Evolutionary conservation across 2,797 vertebrate species (phyloP).

Genomic region (Tiaroga cobitis): DNA sequence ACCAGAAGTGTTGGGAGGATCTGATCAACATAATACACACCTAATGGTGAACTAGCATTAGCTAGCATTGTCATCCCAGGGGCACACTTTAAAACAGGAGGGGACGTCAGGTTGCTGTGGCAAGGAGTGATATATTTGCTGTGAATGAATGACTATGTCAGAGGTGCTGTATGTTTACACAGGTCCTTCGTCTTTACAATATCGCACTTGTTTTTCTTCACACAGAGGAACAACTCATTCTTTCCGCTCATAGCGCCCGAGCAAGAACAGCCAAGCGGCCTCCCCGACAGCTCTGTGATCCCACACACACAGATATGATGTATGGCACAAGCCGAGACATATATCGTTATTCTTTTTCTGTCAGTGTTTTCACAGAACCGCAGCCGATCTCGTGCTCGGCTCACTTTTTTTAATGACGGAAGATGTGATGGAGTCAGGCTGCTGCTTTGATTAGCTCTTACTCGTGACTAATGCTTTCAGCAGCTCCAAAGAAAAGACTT

Average conservation of each 20-base stretch:
- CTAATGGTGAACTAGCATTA: slow-evolving; percentile 7
- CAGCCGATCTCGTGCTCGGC: slow-evolving; percentile 42
- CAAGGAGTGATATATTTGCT: slow-evolving; percentile 63
- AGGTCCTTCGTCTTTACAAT: slow-evolving; percentile 50
- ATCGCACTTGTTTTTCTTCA: slow-evolving; percentile 53
- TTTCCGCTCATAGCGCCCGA: slow-evolving; percentile 52
- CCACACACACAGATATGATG: slow-evolving; percentile 59
- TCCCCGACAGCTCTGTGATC: slow-evolving; percentile 38
- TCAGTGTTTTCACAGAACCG: slow-evolving; percentile 57
- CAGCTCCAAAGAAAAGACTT: slow-evolving; percentile 49
- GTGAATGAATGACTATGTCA: slow-evolving; percentile 57
- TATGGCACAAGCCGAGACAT: slow-evolving; percentile 38
- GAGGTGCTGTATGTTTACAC: slow-evolving; percentile 54
- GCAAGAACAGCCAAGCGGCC: slow-evolving; percentile 42
- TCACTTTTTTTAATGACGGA: slow-evolving; percentile 61
- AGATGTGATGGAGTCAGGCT: slow-evolving; percentile 54
- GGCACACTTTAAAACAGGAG: slow-evolving; percentile 29
- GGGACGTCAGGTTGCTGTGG: slow-evolving; percentile 41
- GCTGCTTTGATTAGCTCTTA: slow-evolving; percentile 58
- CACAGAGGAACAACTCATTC: slow-evolving; percentile 44
- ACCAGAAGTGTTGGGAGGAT: slow-evolving; percentile 16
- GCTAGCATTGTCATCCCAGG: slow-evolving; percentile 9
- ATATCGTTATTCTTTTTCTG: slow-evolving; percentile 52
- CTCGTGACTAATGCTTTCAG: slow-evolving; percentile 43
- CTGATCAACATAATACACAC: slow-evolving; percentile 24